Evolutionary conservation across 1,140 invertebrate genomes (phyloP), one percentile per base, ranked within the genome.

Genomic region (Heliconius himera): DNA sequence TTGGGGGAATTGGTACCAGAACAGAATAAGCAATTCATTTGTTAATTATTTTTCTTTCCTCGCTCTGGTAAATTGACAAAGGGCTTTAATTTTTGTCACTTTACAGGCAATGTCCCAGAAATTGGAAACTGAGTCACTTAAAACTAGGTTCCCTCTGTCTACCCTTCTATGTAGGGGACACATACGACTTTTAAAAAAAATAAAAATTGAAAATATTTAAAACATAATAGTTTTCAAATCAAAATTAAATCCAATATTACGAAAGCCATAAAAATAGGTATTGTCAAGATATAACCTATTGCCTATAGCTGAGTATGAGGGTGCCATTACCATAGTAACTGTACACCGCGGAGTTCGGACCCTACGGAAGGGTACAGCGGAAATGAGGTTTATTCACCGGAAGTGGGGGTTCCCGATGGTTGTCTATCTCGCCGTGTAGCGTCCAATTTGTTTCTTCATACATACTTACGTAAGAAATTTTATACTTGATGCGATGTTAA

Each of bases 341-440:
- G 75, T 74, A 79, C 77, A 79, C 81, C 78, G 73, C 71, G 78
- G 78, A 77, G 81, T 80, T 73, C 71, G 78, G 78, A 77, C 83
- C 83, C 80, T 74, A 81, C 82, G 84, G 84, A 85, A 85, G 84
- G 84, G 84, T 80, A 84, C 83, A 46, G 77, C 84, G 84, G 84
- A 85, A 85, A 85, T 85, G 82, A 85, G 83, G 82, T 85, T 83
- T 82, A 81, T 84, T 77, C 82, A 79, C 81, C 83, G 84, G 84
- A 85, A 85, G 81, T 80, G 76, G 78, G 84, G 78, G 78, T 82
- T 78, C 81, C 77, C 78, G 79, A 74, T 78, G 76, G 46, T 76
- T 72, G 75, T 77, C 79, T 81, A 76, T 81, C 80, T 81, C 54
- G 72, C 38, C 73, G 74, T 56, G 66, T 54, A 46, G 70, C 18